Evolutionary conservation across 2,797 vertebrate species (phyloP).

Genomic region (Neomorphus geoffroyi): DNA sequence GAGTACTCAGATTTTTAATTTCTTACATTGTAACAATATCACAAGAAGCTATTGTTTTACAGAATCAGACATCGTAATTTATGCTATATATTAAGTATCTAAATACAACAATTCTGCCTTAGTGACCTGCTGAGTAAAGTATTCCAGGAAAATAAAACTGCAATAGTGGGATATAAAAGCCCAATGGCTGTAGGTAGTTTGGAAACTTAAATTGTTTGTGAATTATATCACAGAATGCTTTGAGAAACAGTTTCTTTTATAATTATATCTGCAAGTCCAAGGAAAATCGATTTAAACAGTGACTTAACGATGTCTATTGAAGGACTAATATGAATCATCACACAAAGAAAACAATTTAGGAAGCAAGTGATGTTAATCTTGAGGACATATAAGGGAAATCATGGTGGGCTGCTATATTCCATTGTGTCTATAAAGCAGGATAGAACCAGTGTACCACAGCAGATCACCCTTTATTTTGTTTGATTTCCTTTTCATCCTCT

Average conservation of each 20-base stretch:
- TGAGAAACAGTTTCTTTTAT: background rate
- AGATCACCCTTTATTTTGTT: background rate
- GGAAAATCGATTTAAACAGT: background rate
- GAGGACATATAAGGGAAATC: background rate
- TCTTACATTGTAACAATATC: background rate
- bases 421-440: background rate
- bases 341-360: background rate
- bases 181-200: background rate
- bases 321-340: background rate
- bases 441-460: background rate
- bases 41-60: background rate
- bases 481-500: background rate
- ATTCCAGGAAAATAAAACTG: background rate
- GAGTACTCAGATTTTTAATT: background rate
- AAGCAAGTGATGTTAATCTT: background rate
- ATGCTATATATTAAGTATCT: constrained; percentile 18
- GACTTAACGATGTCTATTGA: background rate
- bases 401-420: background rate
- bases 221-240: background rate
- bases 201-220: background rate
- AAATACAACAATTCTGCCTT: constrained; percentile 20
- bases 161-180: background rate
- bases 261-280: background rate
- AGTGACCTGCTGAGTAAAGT: constrained; percentile 13
- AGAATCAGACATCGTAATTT: constrained; percentile 48